Evolutionary conservation across 2,113 vertebrate genomes (phyloP).

Genomic region (Macquaria ambigua): DNA sequence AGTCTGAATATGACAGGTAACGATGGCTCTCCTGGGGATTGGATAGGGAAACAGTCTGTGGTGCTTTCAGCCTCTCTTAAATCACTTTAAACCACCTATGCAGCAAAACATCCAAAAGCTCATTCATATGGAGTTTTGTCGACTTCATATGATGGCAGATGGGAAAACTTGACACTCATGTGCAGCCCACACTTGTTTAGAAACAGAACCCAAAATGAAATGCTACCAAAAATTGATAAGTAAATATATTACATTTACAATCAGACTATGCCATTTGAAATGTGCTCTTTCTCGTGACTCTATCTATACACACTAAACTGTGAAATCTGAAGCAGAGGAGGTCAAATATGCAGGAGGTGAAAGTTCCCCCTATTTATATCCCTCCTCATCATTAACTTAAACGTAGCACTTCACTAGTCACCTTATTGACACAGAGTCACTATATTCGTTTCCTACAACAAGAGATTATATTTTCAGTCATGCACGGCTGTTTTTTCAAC

Average conservation of each 20-base stretch:
- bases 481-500: not conserved
- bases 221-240: not conserved
- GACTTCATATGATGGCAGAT: slow-evolving; percentile 26
- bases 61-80: slow-evolving; percentile 48
- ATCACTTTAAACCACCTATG: slow-evolving; percentile 57
- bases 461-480: not conserved
- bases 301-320: not conserved
- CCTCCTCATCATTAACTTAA: slow-evolving; percentile 18
- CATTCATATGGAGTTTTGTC: slow-evolving; percentile 1
- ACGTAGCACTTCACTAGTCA: not conserved
- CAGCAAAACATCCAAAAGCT: slow-evolving; percentile 37
- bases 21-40: slow-evolving; percentile 48
- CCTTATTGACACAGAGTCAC: not conserved
- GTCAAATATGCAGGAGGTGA: slow-evolving; percentile 59
- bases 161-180: not conserved
- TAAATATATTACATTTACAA: not conserved
- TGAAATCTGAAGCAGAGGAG: slow-evolving; percentile 51
- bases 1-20: slow-evolving; percentile 34
- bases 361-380: slow-evolving; percentile 60
- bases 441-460: not conserved
- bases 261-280: not conserved
- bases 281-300: not conserved
- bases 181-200: not conserved
- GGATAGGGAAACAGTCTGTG: slow-evolving; percentile 47
- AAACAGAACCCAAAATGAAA: not conserved